phyloP scores from a whole-genome alignment of 35 echinoderm and acorn worm genomes.

The Patiria miniata region DNA sequence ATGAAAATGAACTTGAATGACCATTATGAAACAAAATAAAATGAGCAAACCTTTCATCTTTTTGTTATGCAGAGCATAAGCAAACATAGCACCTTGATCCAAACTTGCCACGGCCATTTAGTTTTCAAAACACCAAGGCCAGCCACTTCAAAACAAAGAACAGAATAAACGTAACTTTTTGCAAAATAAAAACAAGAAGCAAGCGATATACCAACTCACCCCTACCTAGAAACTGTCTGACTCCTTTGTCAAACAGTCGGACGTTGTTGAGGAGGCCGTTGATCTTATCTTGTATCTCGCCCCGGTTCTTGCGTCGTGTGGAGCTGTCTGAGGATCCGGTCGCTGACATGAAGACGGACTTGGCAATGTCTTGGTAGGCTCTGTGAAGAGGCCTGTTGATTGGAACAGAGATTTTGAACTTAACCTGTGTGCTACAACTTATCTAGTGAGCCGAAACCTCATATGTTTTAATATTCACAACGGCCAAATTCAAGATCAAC shows the following conservation, averaged over 20 bases:
- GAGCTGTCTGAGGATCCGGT: constrained; percentile 43
- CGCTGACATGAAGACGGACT: constrained; percentile 50
- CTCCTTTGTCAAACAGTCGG: constrained; percentile 84
- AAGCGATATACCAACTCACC: constrained; percentile 16
- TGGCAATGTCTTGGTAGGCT: constrained; percentile 78
- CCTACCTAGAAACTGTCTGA: constrained; percentile 81
- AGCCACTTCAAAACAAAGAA: neutral
- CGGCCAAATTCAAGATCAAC: no score
- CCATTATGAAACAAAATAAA: no score
- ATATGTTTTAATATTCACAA: no score
- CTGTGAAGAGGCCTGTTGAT: constrained; percentile 73
- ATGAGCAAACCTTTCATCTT: no score
- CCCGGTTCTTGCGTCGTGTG: constrained; percentile 79
- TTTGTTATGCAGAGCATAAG: no score
- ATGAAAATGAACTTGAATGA: no score
- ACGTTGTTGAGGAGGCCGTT: constrained; percentile 83
- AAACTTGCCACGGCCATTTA: no score
- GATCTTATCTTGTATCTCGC: constrained; percentile 76
- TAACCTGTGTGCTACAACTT: no score
- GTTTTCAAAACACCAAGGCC: no score
- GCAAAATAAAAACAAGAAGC: constrained; percentile 25
- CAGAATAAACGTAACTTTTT: neutral
- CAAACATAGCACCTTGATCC: no score
- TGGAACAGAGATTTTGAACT: neutral
- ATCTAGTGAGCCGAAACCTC: no score